These are phyloP conservation scores for Anarrhichthys ocellatus DNA, from an alignment of 2,113 vertebrate species.

Conservation along the genomic window DNA sequence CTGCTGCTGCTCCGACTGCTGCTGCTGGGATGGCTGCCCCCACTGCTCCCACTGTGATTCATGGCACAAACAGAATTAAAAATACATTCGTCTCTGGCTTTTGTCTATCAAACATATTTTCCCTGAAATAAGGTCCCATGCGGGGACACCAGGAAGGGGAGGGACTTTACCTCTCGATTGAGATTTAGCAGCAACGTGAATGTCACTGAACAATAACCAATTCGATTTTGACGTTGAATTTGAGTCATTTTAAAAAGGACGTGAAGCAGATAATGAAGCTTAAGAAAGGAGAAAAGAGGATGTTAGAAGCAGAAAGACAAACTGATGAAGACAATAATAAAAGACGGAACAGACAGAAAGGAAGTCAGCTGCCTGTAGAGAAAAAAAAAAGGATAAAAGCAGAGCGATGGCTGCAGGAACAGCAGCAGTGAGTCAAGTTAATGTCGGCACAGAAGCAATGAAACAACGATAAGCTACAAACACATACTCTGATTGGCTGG, in stretches of 20 bases:
- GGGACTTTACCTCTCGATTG: neutral
- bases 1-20: slow-evolving; percentile 96
- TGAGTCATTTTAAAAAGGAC: neutral
- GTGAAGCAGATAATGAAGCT: neutral
- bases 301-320: neutral
- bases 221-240: neutral
- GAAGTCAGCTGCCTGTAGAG: neutral
- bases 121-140: neutral
- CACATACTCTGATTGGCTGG: slow-evolving; percentile 26
- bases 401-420: neutral
- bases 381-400: neutral
- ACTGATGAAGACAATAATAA: neutral
- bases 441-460: slow-evolving; percentile 8
- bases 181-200: neutral
- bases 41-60: slow-evolving; percentile 89
- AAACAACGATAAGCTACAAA: slow-evolving; percentile 1
- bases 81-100: neutral
- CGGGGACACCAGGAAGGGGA: neutral
- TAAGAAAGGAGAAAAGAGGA: neutral
- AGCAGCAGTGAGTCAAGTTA: neutral
- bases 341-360: neutral
- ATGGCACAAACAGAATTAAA: neutral
- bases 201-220: neutral
- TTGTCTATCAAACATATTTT: neutral
- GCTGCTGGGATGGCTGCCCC: slow-evolving; percentile 91